Evolutionary conservation across 1,140 invertebrate species (phyloP).

Genomic region (Bombus impatiens): DNA sequence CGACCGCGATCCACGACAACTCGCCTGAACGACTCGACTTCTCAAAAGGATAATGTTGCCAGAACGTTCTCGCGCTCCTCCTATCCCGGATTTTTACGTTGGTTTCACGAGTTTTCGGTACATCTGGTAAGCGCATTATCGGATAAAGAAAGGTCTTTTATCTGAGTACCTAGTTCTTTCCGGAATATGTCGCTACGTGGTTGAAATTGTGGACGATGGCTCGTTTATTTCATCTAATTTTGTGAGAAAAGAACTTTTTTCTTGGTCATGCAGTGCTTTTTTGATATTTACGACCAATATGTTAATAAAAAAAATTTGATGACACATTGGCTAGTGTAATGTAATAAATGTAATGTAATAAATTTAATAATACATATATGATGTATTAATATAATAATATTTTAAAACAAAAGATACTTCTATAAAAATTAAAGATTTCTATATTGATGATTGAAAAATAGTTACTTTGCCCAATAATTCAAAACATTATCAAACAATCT

Average conservation of each 20-base stretch:
- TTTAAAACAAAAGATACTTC: too few relatives aligned
- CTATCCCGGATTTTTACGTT: not conserved
- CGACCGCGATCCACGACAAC: constrained; percentile 22
- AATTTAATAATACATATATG: too few relatives aligned
- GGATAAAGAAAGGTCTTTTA: constrained; percentile 47
- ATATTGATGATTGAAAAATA: too few relatives aligned
- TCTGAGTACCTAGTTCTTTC: constrained; percentile 12
- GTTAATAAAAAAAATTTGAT: too few relatives aligned
- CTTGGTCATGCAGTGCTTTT: not conserved
- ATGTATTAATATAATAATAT: too few relatives aligned
- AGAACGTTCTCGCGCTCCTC: constrained; percentile 3
- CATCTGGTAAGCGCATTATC: constrained; percentile 59
- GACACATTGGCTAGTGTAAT: too few relatives aligned
- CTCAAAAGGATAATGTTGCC: constrained; percentile 51
- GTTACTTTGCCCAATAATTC: too few relatives aligned
- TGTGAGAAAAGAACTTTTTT: not conserved
- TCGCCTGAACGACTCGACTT: constrained; percentile 9
- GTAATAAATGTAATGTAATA: too few relatives aligned
- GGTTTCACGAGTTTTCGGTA: constrained; percentile 54
- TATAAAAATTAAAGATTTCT: too few relatives aligned
- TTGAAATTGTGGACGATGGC: constrained; percentile 10
- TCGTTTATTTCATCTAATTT: not conserved
- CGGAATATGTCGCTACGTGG: not conserved
- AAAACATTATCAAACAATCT: too few relatives aligned
- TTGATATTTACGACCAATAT: not conserved